phyloP scores from a whole-genome alignment of 2,888 invertebrate species.

The Phanerotoma sp. region DNA sequence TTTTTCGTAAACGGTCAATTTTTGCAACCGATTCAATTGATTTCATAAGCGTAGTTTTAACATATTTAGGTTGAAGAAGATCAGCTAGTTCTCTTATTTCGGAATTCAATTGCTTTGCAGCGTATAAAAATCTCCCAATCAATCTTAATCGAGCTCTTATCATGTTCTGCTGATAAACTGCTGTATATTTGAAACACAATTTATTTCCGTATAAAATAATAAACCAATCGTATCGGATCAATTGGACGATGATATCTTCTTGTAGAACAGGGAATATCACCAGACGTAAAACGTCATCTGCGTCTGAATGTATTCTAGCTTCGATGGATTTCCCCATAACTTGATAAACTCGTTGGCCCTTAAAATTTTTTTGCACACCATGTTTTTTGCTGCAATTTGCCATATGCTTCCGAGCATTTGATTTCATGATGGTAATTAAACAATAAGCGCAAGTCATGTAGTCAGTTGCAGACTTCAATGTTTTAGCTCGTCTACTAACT shows the following conservation, averaged over 20 bases:
- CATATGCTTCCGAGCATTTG: neutral
- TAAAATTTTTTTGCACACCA: neutral
- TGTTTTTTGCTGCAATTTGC: neutral
- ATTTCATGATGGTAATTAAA: neutral
- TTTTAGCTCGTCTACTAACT: too few relatives aligned
- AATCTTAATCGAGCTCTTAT: constrained; percentile 13
- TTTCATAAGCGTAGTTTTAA: neutral
- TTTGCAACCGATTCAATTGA: neutral
- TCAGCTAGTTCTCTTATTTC: neutral
- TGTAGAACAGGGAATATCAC: constrained; percentile 17
- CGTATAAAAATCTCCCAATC: neutral
- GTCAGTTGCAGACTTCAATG: too few relatives aligned
- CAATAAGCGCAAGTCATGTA: neutral
- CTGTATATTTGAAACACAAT: constrained; percentile 21
- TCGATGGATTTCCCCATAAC: neutral
- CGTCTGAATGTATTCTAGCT: constrained; percentile 10
- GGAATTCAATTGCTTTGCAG: neutral
- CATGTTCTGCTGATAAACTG: constrained; percentile 18
- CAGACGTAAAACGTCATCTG: constrained; percentile 2
- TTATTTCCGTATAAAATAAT: constrained; percentile 21
- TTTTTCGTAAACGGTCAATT: neutral
- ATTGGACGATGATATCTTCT: constrained; percentile 12
- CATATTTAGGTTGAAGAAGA: neutral
- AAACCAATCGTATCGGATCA: constrained; percentile 16
- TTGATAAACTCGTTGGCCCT: neutral